phyloP scores from a whole-genome alignment of 2,888 invertebrate species.

The Caenorhabditis sp. region DNA sequence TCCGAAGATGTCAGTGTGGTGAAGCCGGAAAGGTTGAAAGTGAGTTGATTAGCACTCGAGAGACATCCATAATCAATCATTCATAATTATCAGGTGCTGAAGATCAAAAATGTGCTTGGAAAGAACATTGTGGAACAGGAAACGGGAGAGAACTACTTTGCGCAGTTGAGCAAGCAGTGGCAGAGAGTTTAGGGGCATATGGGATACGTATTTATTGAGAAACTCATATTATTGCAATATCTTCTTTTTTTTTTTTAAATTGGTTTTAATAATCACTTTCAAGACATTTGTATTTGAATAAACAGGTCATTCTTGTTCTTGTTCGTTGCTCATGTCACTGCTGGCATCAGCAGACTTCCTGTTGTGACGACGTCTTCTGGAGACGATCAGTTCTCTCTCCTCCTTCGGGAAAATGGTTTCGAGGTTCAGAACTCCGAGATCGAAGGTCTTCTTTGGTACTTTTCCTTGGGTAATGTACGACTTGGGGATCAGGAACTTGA shows the following conservation, averaged over 20 bases:
- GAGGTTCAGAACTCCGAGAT: constrained; percentile 73
- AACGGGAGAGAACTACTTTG: constrained; percentile 46
- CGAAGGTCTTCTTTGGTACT: constrained; percentile 70
- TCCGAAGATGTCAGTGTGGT: constrained; percentile 39
- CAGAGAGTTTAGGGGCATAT: constrained; percentile 23
- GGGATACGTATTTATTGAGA: too few species aligned
- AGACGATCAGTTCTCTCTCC: constrained; percentile 69
- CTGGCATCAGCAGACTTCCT: too few species aligned
- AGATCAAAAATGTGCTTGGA: constrained; percentile 58
- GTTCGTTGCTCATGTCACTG: too few species aligned
- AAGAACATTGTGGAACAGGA: constrained; percentile 51
- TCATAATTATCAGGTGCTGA: neutral
- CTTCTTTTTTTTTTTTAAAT: too few species aligned
- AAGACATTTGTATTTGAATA: constrained; percentile 39
- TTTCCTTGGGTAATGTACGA: constrained; percentile 71
- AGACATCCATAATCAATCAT: too few species aligned
- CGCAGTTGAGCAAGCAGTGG: constrained; percentile 46
- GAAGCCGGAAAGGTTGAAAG: constrained; percentile 38
- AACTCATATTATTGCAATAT: too few species aligned
- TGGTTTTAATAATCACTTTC: too few species aligned
- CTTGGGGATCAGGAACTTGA: constrained; percentile 71
- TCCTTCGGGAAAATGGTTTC: constrained; percentile 74
- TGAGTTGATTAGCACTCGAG: neutral
- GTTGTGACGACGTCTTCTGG: constrained; percentile 63
- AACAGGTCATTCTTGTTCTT: constrained; percentile 10